These are phyloP conservation scores for Dinomys branickii DNA, from an alignment of 2,113 vertebrate species.

Conservation along the genomic window DNA sequence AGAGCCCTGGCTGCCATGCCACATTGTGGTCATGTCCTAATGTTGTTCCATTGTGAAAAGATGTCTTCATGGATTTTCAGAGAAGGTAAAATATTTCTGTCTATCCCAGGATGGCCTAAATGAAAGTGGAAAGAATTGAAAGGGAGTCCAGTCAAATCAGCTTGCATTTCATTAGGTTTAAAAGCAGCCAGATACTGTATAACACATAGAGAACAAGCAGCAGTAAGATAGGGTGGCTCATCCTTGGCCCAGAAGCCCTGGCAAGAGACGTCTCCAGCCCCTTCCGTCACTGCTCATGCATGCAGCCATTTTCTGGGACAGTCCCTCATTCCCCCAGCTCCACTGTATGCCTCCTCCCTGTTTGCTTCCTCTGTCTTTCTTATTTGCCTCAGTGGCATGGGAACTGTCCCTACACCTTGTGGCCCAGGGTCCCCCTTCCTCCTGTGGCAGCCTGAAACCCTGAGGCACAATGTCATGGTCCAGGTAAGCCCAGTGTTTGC, in stretches of 20 bases:
- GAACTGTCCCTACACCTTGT: not conserved
- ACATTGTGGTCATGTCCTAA: not conserved
- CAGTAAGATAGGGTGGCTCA: not conserved
- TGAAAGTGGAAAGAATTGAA: not conserved
- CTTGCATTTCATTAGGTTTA: not conserved
- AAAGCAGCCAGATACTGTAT: not conserved
- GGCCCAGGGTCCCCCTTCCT: not conserved
- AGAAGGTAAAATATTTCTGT: not conserved
- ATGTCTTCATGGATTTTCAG: not conserved
- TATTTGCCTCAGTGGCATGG: not conserved
- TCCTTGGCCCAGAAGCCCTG: not conserved
- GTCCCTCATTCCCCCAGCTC: not conserved
- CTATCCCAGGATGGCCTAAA: not conserved
- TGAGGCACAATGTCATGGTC: not conserved
- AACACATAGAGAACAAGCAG: not conserved
- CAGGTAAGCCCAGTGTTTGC: not conserved
- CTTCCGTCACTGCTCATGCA: not conserved
- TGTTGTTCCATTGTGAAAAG: not conserved
- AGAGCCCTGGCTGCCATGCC: not conserved
- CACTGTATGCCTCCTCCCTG: fast-evolving
- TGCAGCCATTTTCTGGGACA: not conserved
- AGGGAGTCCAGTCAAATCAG: not conserved
- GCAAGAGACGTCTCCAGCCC: not conserved
- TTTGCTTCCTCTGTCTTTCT: not conserved
- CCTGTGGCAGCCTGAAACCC: not conserved